Evolutionary conservation across 2,888 invertebrate genomes (phyloP).

Genomic region (Patella ulyssiponensis): DNA sequence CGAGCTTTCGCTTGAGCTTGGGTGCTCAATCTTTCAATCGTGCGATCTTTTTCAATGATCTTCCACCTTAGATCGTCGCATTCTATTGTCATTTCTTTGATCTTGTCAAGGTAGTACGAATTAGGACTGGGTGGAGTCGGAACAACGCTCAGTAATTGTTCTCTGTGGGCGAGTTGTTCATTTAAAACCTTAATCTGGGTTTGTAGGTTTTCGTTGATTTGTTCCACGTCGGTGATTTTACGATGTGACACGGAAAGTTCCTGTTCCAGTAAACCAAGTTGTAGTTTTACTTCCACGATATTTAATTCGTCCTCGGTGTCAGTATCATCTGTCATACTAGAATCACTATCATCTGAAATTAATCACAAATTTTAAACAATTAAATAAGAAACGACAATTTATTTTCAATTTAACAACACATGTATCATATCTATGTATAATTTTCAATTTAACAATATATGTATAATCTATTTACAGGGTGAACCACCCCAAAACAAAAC

Average conservation of each 20-base stretch:
- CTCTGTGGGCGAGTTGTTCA: slow-evolving; percentile 50
- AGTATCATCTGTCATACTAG: slow-evolving; percentile 11
- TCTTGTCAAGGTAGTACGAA: slow-evolving; percentile 78
- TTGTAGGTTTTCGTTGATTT: slow-evolving; percentile 78
- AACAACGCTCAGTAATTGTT: slow-evolving; percentile 34
- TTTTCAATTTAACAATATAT: too few species aligned
- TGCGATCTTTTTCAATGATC: slow-evolving; percentile 83
- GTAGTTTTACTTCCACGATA: slow-evolving; percentile 83
- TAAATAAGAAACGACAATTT: too few species aligned
- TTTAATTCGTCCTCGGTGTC: slow-evolving; percentile 73
- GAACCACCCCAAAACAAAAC: too few species aligned
- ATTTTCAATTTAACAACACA: too few species aligned
- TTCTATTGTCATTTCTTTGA: slow-evolving; percentile 77
- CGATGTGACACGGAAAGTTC: slow-evolving; percentile 87
- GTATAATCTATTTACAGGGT: too few species aligned
- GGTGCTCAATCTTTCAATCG: slow-evolving; percentile 81
- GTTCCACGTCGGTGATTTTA: slow-evolving; percentile 88
- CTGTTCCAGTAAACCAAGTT: slow-evolving; percentile 90
- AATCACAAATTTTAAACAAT: too few species aligned
- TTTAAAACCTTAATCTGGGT: slow-evolving; percentile 56
- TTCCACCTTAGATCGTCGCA: slow-evolving; percentile 83
- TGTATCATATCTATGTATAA: too few species aligned
- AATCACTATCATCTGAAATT: slow-evolving; percentile 3
- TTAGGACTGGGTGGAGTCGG: slow-evolving; percentile 53
- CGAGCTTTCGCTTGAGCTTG: slow-evolving; percentile 35